Base-by-base conservation (phyloP, 2,797 vertebrate species). In the Pseudochromis fuscus region DNA sequence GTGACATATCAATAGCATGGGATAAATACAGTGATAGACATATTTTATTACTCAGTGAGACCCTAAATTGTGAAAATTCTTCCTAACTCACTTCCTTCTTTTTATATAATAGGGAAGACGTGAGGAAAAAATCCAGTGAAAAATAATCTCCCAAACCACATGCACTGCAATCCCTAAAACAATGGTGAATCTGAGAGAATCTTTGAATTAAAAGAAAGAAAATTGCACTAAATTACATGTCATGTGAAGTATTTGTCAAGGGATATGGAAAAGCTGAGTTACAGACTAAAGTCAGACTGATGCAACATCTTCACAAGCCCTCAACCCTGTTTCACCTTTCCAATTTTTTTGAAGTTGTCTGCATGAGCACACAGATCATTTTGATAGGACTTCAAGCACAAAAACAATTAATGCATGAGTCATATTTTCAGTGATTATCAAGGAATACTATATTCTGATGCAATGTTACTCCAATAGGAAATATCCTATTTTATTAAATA, bases 301-400 rank as follows among this genome's bases (percentile, higher is more conserved):
- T 56, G 55, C 52, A 65, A 65, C 62, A 33, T 51, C 44, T 51
- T 65, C 63, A 59, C 0, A 24, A 18, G 38, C 37, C n/a, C 13
- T 52, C 24, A 38, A 57, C 31, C 58, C 30, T 75, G 44, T 75
- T 68, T 56, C 23, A 57, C 51, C 38, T 27, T n/a, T 63, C 30
- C 31, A 49, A 50, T 42, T 59, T 13, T 40, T 21, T 52, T 59
- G 46, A 31, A 15, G 16, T 7, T 40, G 27, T 60, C 50, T 57
- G 19, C 28, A 18, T 12, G 28, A 58, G 37, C 37, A 45, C 15
- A 30, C 40, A 37, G 11, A 5, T 10, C 21, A 23, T 42, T n/a
- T 11, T 44, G 27, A 62, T 49, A 23, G 1, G 0, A 15, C 33
- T 56, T 62, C 62, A 21, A 62, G 33, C 13, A 5, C 23, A 28